These are phyloP conservation scores for Leucosticte australis DNA, from an alignment of 2,113 vertebrate genomes.

Conservation along the genomic window DNA sequence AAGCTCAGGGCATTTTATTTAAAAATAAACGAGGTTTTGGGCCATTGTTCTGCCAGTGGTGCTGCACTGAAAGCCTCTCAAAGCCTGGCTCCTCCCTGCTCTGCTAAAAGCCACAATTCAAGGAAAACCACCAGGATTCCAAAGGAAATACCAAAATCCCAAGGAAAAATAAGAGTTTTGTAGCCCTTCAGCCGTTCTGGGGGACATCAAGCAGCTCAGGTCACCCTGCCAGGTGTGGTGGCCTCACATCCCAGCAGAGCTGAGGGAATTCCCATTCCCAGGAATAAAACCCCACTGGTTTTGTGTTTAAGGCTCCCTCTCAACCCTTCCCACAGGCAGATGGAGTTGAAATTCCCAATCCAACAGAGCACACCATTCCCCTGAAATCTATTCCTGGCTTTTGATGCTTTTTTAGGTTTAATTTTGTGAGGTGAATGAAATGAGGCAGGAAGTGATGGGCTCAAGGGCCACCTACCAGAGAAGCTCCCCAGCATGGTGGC, in stretches of 20 bases:
- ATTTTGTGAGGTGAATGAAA: background rate
- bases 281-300: background rate
- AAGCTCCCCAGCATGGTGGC: constrained; percentile 97
- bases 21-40: background rate
- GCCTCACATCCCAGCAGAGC: background rate
- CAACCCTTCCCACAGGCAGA: background rate
- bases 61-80: background rate
- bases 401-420: background rate
- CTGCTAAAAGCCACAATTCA: background rate
- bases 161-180: background rate
- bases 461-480: constrained; percentile 79
- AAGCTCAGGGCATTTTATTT: background rate
- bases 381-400: rapidly evolving
- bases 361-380: background rate
- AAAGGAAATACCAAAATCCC: too few species aligned
- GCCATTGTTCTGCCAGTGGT: rapidly evolving
- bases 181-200: background rate
- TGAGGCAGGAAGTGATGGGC: background rate
- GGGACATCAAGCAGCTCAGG: background rate
- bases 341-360: background rate
- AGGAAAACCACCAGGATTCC: too few species aligned
- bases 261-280: background rate
- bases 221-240: background rate
- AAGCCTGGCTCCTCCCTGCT: background rate
- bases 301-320: background rate